phyloP scores from a whole-genome alignment of 2,113 vertebrate species.

The Apeltes quadracus region DNA sequence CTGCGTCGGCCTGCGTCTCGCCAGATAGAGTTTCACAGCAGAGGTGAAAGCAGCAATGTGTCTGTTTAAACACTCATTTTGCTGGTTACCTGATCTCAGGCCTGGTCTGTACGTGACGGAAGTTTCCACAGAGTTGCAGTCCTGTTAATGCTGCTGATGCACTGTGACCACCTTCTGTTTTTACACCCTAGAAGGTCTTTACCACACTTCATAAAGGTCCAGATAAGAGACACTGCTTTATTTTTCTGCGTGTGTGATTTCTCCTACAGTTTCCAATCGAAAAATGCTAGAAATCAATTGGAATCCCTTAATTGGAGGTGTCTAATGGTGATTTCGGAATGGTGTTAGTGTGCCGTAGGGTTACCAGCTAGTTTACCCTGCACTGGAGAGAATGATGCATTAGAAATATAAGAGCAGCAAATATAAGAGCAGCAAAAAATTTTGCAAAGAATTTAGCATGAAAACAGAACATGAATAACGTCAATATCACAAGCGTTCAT shows the following conservation, averaged over 20 bases:
- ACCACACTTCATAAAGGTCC: background rate
- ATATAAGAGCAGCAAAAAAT: background rate
- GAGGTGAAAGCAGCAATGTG: constrained; percentile 13
- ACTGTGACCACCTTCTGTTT: background rate
- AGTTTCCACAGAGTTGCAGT: background rate
- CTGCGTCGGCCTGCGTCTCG: background rate
- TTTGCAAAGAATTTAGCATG: background rate
- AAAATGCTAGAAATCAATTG: background rate
- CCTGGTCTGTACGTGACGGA: constrained; percentile 2
- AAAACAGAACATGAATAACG: too few relatives aligned
- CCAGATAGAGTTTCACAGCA: constrained; percentile 25
- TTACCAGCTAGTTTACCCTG: background rate
- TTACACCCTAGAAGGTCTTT: background rate
- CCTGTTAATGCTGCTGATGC: background rate
- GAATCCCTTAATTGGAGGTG: background rate
- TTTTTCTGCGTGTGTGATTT: background rate
- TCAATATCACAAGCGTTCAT: background rate
- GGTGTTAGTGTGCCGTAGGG: background rate
- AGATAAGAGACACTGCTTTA: constrained; percentile 5
- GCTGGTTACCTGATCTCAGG: background rate
- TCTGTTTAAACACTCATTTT: background rate
- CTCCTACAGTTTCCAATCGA: background rate
- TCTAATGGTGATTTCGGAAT: background rate
- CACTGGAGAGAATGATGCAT: background rate
- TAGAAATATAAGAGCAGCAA: background rate